These are phyloP conservation scores for Dysdera silvatica DNA, from an alignment of 1,140 invertebrate genomes.

Conservation along the genomic window DNA sequence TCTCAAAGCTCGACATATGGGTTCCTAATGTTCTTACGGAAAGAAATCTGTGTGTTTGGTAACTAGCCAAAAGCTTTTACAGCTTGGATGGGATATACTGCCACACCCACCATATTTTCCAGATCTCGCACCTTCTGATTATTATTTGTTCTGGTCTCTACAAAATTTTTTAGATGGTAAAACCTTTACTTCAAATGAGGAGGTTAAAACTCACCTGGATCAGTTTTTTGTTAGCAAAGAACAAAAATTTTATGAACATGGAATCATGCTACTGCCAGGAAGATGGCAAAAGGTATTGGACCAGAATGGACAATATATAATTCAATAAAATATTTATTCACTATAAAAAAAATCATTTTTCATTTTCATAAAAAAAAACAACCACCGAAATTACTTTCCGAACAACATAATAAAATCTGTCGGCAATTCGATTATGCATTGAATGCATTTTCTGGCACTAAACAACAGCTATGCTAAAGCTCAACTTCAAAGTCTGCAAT, in stretches of 20 bases:
- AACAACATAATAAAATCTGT: too few species aligned
- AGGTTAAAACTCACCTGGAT: constrained; percentile 1
- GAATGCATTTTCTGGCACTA: too few species aligned
- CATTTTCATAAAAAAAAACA: too few species aligned
- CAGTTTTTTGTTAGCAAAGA: constrained; percentile 2
- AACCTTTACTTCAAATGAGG: constrained; percentile 1
- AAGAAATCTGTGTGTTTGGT: background rate
- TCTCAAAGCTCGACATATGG: too few species aligned
- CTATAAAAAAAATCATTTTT: background rate
- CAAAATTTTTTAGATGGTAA: background rate
- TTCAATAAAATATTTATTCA: constrained; percentile 1
- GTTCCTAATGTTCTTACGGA: background rate
- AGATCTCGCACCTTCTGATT: background rate
- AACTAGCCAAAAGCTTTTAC: background rate
- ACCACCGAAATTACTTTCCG: too few species aligned
- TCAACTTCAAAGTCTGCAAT: too few species aligned
- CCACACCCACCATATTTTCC: background rate
- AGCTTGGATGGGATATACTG: background rate
- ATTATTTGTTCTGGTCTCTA: background rate
- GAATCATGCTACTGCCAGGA: constrained; percentile 1
- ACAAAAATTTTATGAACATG: constrained; percentile 2
- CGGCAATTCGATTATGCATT: too few species aligned
- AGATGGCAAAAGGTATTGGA: constrained; percentile 1
- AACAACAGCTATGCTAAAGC: too few species aligned
- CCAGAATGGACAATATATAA: background rate